Evolutionary conservation across 2,797 vertebrate genomes (phyloP).

Genomic region (Sebastes matsubarae): DNA sequence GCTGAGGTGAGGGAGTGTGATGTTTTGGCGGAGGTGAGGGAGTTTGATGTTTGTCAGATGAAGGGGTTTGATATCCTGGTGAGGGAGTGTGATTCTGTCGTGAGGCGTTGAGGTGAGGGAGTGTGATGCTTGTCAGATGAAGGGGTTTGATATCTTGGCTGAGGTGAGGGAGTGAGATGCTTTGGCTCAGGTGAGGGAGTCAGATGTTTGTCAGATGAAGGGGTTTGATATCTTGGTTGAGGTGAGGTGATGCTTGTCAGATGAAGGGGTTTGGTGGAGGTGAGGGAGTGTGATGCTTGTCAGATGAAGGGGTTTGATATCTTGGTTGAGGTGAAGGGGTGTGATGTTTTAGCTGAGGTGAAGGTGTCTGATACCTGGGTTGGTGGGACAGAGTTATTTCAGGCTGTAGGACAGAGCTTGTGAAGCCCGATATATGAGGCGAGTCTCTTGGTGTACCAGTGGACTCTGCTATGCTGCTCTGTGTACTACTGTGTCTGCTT

Average conservation of each 20-base stretch:
- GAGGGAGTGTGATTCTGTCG: too few species aligned
- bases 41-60: constrained; percentile 35
- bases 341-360: constrained; percentile 40
- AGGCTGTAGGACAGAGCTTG: constrained; percentile 38
- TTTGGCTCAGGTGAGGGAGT: too few species aligned
- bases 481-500: constrained; percentile 27
- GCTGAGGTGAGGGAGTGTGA: too few species aligned
- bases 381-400: constrained; percentile 39
- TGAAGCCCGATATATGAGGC: constrained; percentile 21
- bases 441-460: constrained; percentile 30
- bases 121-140: constrained; percentile 36
- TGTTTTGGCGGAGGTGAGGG: constrained; percentile 20
- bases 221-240: constrained; percentile 41
- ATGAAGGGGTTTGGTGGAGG: constrained; percentile 46
- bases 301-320: constrained; percentile 34
- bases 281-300: constrained; percentile 43
- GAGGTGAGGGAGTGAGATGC: background rate
- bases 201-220: constrained; percentile 20
- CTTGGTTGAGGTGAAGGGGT: constrained; percentile 52
- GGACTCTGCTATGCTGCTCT: constrained; percentile 37
- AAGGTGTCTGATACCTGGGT: constrained; percentile 51
- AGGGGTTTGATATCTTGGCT: constrained; percentile 33
- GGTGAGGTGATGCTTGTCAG: constrained; percentile 42
- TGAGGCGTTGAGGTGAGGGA: constrained; percentile 23
- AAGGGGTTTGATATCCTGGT: constrained; percentile 26